A percentile compares a stretch with the other conserved stretches of the same genome.
These are phyloP conservation scores for Palythoa grandis DNA, from an alignment of 92 coral and sea anemone species.

Conservation along the genomic window DNA sequence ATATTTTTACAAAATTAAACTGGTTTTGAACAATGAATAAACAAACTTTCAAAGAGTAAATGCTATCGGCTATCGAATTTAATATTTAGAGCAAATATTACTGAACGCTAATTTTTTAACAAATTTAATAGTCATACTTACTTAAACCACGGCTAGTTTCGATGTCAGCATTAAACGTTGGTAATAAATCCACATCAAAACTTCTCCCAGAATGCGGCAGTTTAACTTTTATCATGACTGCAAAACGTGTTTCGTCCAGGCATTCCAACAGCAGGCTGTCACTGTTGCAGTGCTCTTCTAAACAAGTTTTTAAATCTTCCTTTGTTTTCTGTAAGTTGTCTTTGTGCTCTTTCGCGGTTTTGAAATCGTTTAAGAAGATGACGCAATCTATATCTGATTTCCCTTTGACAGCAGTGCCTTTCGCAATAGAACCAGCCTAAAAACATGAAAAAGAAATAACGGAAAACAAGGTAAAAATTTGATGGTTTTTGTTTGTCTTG, in stretches of 20 bases:
- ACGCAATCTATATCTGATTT: slow-evolving; percentile 30
- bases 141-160: neutral
- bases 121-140: neutral
- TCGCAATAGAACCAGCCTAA: slow-evolving; percentile 35
- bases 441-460: too few species aligned
- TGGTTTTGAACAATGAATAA: too few species aligned
- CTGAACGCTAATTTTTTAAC: too few species aligned
- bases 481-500: too few species aligned
- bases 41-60: too few species aligned
- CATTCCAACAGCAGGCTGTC: too few species aligned
- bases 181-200: slow-evolving; percentile 25
- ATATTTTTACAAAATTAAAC: too few species aligned
- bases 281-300: neutral
- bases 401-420: slow-evolving; percentile 34
- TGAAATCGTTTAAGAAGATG: slow-evolving; percentile 17
- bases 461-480: neutral
- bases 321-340: neutral
- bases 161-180: slow-evolving; percentile 13
- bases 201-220: neutral
- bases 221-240: neutral
- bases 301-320: neutral
- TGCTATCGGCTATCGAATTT: too few species aligned
- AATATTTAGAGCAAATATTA: too few species aligned
- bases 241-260: neutral
- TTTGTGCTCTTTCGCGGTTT: neutral